Conservation (phyloP, 2,797 vertebrate species). For the Typhlichthys subterraneus region DNA sequence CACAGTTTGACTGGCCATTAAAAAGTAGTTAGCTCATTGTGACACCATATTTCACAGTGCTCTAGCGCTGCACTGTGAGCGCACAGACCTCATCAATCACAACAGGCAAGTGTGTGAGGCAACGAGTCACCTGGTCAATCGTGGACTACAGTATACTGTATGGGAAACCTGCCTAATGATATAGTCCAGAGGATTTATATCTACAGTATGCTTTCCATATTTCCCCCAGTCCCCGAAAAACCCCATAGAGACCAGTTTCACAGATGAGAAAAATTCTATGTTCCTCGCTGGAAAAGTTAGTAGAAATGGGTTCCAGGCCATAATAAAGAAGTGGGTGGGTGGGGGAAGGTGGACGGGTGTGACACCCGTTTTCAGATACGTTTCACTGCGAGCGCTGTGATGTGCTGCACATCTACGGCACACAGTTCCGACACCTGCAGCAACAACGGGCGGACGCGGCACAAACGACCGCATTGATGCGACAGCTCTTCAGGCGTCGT, state of each 20-base stretch:
- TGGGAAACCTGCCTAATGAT: slow-evolving; percentile 32
- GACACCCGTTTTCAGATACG: slow-evolving; percentile 44
- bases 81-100: slow-evolving; percentile 49
- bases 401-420: slow-evolving; percentile 14
- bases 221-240: slow-evolving; percentile 54
- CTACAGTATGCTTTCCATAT: slow-evolving; percentile 54
- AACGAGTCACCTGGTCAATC: slow-evolving; percentile 59
- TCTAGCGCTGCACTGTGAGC: slow-evolving; percentile 23
- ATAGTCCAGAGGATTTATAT: too few species aligned
- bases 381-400: slow-evolving; percentile 20
- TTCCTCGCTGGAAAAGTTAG: slow-evolving; percentile 61
- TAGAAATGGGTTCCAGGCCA: slow-evolving; percentile 49
- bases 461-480: slow-evolving; percentile 51
- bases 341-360: background rate
- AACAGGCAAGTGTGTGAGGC: slow-evolving; percentile 54
- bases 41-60: slow-evolving; percentile 64
- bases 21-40: slow-evolving; percentile 57
- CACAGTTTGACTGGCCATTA: slow-evolving; percentile 39
- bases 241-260: slow-evolving; percentile 61
- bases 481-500: slow-evolving; percentile 62
- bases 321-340: slow-evolving; percentile 49
- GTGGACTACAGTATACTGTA: slow-evolving; percentile 12
- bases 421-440: slow-evolving; percentile 57
- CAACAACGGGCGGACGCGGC: slow-evolving; percentile 38
- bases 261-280: slow-evolving; percentile 59